These are phyloP conservation scores for Corticium candelabrum DNA, from an alignment of 37 sponge, comb jelly and placozoan genomes.

Conservation along the genomic window DNA sequence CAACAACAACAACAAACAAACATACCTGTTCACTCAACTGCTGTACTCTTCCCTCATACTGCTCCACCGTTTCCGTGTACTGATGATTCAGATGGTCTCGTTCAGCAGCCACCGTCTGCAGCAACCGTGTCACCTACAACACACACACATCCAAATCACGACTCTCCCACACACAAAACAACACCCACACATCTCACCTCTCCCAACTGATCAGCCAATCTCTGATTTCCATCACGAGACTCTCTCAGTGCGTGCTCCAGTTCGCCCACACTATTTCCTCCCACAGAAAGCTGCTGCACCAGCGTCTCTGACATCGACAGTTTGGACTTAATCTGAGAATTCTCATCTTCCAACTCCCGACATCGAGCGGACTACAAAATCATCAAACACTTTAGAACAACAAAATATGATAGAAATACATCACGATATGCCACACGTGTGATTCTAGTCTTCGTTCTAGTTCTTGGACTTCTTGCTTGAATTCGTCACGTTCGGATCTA, in stretches of 20 bases:
- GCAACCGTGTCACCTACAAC: background rate
- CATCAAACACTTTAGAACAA: too few species aligned
- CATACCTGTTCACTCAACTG: background rate
- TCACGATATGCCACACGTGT: too few species aligned
- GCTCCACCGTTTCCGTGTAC: background rate
- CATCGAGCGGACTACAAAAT: too few species aligned
- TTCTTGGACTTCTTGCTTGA: too few species aligned
- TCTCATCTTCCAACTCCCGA: too few species aligned
- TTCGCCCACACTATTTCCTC: background rate
- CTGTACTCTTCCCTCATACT: background rate
- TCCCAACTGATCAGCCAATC: background rate
- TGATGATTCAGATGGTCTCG: background rate
- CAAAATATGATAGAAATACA: too few species aligned
- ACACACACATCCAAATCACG: too few species aligned
- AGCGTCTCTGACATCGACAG: background rate
- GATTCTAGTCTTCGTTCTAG: too few species aligned
- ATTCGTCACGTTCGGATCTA: too few species aligned
- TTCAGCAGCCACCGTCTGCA: background rate
- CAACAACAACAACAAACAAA: too few species aligned
- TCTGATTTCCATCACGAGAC: background rate
- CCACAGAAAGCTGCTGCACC: background rate
- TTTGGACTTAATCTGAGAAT: background rate
- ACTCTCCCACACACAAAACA: too few species aligned
- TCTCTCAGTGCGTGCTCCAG: background rate
- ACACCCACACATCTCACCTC: too few species aligned